A percentile compares a stretch with the other conserved stretches of the same genome.
phyloP scores from a whole-genome alignment of 2,797 vertebrate species.

The Ispidina picta region DNA sequence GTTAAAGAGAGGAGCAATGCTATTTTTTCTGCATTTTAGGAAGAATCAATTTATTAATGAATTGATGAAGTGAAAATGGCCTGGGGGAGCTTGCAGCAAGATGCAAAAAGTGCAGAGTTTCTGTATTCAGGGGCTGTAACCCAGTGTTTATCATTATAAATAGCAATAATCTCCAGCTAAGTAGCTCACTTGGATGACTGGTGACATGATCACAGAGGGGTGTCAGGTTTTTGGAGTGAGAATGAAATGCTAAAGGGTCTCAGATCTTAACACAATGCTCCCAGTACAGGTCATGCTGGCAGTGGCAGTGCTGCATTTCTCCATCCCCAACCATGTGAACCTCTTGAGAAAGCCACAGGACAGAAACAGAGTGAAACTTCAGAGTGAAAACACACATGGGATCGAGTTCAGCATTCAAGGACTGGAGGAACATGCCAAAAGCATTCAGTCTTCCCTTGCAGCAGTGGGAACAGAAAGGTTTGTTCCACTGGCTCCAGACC shows the following conservation, averaged over 20 bases:
- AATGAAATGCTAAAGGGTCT: slow-evolving; percentile 16
- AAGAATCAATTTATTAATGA: background rate
- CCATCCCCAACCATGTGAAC: background rate
- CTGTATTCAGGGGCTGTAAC: background rate
- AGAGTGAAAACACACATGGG: background rate
- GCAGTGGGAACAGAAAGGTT: background rate
- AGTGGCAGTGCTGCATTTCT: background rate
- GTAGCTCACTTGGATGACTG: background rate
- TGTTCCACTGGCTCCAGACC: slow-evolving; percentile 37
- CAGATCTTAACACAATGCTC: background rate
- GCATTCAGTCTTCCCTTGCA: slow-evolving; percentile 2
- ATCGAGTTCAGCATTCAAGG: background rate
- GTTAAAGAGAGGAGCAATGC: background rate
- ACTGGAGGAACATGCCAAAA: background rate
- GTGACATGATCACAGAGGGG: background rate
- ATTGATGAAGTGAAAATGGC: background rate
- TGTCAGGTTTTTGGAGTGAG: background rate
- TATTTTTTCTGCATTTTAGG: background rate
- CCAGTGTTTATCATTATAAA: background rate
- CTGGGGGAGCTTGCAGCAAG: background rate
- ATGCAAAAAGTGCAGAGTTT: background rate
- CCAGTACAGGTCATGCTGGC: background rate
- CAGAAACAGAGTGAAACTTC: background rate
- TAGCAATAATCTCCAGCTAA: background rate
- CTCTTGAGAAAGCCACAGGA: background rate